Evolutionary conservation across 2,113 vertebrate species (phyloP), one percentile per base, ranked within the genome.

Genomic region (Albula goreensis): DNA sequence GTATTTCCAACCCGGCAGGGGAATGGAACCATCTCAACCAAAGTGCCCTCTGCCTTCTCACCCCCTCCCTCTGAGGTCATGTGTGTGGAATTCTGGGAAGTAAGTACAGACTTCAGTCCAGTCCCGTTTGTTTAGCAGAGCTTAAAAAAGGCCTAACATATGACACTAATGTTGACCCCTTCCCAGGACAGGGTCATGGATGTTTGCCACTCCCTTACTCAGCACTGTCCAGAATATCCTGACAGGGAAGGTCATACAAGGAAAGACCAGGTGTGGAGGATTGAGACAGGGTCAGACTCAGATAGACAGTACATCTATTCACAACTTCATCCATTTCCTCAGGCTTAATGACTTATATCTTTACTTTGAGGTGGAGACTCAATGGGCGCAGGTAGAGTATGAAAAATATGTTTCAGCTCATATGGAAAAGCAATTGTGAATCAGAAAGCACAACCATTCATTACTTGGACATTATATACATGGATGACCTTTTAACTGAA

Each of bases 51-150:
- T 91, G 13, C 51, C 13, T 91, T 89, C 88, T 83, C 92, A 80
- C 53, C 83, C 86, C 80, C 87, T 85, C 78, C 80, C 85, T 63
- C 92, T 83, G 87, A 86, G 74, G 88, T 91, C 89, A 86, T 88
- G 83, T 56, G 56, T 31, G 81, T 79, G 80, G 53, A 92, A 94
- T 94, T 85, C 84, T 89, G 89, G 88, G 91, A 91, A 90, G 88
- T 89, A 86, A 49, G 83, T 52, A 86, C 87, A 90, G 66, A 50
- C 78, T 49, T 17, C 82, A 85, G 63, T 84, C 85, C 84, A 84
- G 85, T 92, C 91, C 87, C 87, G 86, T 86, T 89, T 91, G 91
- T 92, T 94, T 93, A 92, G 70, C 87, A 52, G 90, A 78, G 5
- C 79, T 90, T 86, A 22, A 88, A 88, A 74, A 81, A 88, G 89